Evolutionary conservation across 2,113 vertebrate genomes (phyloP).

Genomic region (Halcyon senegalensis): DNA sequence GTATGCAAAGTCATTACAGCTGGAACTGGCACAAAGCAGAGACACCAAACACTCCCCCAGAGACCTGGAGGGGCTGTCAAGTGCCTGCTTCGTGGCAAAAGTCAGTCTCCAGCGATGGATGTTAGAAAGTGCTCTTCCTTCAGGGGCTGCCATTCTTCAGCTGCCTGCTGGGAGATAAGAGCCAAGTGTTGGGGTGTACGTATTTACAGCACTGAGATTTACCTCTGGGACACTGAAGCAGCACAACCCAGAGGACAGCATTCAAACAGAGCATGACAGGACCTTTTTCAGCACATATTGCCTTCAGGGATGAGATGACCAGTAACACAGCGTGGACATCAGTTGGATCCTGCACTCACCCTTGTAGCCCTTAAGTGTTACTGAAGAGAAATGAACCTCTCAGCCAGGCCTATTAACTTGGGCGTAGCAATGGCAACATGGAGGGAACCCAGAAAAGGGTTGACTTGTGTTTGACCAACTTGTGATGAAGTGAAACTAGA

Average conservation of each 20-base stretch:
- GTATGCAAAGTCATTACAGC: not conserved
- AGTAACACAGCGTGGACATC: not conserved
- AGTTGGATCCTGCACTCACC: rapidly evolving
- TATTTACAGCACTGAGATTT: not conserved
- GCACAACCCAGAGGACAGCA: not conserved
- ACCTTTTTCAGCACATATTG: not conserved
- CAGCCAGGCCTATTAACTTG: not conserved
- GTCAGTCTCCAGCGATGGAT: not conserved
- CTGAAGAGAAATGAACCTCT: not conserved
- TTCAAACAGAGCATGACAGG: not conserved
- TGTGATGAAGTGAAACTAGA: not conserved
- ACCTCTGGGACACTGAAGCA: not conserved
- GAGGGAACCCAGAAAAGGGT: not conserved
- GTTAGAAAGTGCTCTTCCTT: not conserved
- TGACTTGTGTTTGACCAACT: not conserved
- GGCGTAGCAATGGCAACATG: rapidly evolving
- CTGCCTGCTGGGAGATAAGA: not conserved
- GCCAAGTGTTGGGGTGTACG: not conserved
- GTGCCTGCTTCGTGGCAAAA: not conserved
- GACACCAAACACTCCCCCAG: not conserved
- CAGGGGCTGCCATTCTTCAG: not conserved
- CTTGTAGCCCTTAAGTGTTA: not conserved
- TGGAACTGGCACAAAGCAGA: not conserved
- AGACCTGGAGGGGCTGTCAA: not conserved
- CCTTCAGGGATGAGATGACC: not conserved